phyloP scores from a whole-genome alignment of 2,888 invertebrate genomes.

The Oscheius sp. region DNA sequence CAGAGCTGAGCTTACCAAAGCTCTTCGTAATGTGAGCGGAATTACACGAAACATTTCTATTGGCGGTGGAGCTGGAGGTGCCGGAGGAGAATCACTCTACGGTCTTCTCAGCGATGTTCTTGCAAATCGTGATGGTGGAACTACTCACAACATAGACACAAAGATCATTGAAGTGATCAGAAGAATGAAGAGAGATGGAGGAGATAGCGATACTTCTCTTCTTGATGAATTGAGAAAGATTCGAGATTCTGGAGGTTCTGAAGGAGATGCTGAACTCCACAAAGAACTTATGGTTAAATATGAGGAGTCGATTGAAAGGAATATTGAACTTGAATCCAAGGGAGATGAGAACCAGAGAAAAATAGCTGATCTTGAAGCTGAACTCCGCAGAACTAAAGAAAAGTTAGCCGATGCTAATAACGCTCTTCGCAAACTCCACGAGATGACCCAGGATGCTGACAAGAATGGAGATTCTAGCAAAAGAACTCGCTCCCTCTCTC shows the following conservation, averaged over 20 bases:
- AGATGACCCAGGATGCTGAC: constrained; percentile 61
- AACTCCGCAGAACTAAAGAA: constrained; percentile 62
- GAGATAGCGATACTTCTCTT: constrained; percentile 35
- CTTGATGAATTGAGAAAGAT: constrained; percentile 51
- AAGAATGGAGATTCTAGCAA: constrained; percentile 52
- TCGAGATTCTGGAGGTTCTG: constrained; percentile 32
- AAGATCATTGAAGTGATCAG: constrained; percentile 58
- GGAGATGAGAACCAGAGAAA: constrained; percentile 66
- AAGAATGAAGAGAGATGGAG: constrained; percentile 40
- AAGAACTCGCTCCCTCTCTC: constrained; percentile 65
- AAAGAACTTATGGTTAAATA: constrained; percentile 64
- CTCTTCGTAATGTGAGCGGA: constrained; percentile 51
- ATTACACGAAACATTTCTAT: constrained; percentile 27
- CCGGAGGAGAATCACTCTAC: constrained; percentile 28
- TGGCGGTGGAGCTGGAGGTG: neutral
- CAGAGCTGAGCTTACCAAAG: constrained; percentile 57
- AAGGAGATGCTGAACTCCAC: constrained; percentile 62
- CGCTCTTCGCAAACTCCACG: constrained; percentile 65
- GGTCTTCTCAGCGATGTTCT: constrained; percentile 31
- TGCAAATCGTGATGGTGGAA: constrained; percentile 39
- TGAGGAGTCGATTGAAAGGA: constrained; percentile 68
- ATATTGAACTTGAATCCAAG: constrained; percentile 67
- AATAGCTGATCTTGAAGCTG: constrained; percentile 65
- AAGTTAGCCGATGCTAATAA: constrained; percentile 59
- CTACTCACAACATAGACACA: constrained; percentile 57